phyloP scores from a whole-genome alignment of 2,888 invertebrate genomes.

The Kryphioiulus occultus region DNA sequence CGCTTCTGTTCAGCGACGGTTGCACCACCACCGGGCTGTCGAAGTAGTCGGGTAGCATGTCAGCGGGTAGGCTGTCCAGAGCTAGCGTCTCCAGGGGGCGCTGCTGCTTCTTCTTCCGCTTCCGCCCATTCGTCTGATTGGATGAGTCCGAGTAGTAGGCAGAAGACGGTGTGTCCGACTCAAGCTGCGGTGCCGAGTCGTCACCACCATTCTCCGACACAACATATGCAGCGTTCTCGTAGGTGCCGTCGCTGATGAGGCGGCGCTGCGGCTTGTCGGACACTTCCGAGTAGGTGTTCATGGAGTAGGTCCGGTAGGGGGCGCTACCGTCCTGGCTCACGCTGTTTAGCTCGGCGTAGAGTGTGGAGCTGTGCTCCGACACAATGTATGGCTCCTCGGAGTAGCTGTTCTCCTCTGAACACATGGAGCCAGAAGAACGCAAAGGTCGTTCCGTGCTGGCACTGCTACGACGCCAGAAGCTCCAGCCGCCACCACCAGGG shows the following conservation, averaged over 20 bases:
- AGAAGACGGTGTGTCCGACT: conserved; percentile 54
- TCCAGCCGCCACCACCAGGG: conserved; percentile 54
- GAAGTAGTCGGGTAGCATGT: neutral
- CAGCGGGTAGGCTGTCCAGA: conserved; percentile 6
- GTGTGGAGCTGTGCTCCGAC: conserved; percentile 55
- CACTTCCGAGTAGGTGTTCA: conserved; percentile 56
- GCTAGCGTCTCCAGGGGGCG: conserved; percentile 45
- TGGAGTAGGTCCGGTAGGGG: conserved; percentile 52
- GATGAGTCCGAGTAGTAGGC: conserved; percentile 56
- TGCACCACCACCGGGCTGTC: neutral
- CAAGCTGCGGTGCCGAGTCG: conserved; percentile 50
- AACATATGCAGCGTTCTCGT: conserved; percentile 56
- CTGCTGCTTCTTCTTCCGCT: conserved; percentile 47
- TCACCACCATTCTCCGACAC: conserved; percentile 53
- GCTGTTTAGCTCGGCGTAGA: conserved; percentile 55
- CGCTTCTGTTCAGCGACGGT: neutral
- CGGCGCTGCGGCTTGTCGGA: conserved; percentile 51
- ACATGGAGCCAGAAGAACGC: conserved; percentile 54
- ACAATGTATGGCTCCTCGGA: conserved; percentile 56
- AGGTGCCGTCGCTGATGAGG: conserved; percentile 52
- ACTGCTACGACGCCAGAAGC: conserved; percentile 55
- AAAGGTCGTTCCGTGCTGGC: conserved; percentile 55
- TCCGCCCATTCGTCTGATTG: conserved; percentile 52
- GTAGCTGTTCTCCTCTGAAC: conserved; percentile 56
- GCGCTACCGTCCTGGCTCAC: conserved; percentile 50